These are phyloP conservation scores for Elymnias hypermnestra DNA, from an alignment of 1,140 invertebrate species.

Conservation along the genomic window DNA sequence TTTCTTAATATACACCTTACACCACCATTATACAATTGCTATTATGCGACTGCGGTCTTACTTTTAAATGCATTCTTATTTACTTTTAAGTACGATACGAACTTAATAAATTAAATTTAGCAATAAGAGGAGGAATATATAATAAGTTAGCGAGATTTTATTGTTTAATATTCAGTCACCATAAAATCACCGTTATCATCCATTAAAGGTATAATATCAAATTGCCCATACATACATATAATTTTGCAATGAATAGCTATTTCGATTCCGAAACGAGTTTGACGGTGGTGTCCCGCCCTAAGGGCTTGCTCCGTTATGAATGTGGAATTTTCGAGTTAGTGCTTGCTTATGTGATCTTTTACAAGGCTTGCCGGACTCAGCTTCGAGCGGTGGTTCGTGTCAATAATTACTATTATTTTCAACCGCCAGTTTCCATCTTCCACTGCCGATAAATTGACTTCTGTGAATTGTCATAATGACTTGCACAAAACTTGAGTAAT, in stretches of 20 bases:
- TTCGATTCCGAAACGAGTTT: slow-evolving; percentile 30
- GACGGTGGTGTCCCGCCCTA: slow-evolving; percentile 35
- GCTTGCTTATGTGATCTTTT: slow-evolving; percentile 53
- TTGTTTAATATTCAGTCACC: background rate
- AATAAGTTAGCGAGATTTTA: no score
- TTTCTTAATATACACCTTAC: no score
- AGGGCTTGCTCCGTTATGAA: slow-evolving; percentile 53
- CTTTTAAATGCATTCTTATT: no score
- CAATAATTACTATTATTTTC: slow-evolving; percentile 69
- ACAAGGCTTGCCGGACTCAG: slow-evolving; percentile 32
- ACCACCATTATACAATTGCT: no score
- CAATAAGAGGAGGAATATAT: no score
- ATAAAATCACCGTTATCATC: slow-evolving; percentile 11
- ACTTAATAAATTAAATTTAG: no score
- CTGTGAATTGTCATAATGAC: slow-evolving; percentile 63
- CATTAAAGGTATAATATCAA: slow-evolving; percentile 16
- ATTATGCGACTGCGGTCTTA: no score
- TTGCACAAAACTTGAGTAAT: slow-evolving; percentile 36
- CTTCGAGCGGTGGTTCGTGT: slow-evolving; percentile 51
- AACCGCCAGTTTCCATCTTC: slow-evolving; percentile 46
- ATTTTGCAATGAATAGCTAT: slow-evolving; percentile 29
- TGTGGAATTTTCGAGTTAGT: slow-evolving; percentile 67
- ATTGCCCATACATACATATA: slow-evolving; percentile 23
- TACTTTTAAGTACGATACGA: no score
- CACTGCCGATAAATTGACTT: slow-evolving; percentile 55